Conservation (phyloP, 2,113 vertebrate species). For the Pangasianodon hypophthalmus region DNA sequence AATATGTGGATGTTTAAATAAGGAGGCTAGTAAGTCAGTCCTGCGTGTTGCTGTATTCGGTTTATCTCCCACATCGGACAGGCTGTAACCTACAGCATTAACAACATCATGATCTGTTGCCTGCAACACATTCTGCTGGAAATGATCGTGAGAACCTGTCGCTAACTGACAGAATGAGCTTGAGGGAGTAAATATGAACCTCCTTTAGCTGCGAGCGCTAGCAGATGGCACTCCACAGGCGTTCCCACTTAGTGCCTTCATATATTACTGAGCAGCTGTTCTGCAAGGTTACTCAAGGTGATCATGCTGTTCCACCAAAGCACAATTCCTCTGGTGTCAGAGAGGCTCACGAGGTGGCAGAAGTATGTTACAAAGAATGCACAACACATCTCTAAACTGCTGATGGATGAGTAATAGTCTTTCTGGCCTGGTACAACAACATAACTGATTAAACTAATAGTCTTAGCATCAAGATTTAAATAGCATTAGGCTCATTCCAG, state of each 20-base stretch:
- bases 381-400: background rate
- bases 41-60: background rate
- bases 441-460: background rate
- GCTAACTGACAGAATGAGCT: background rate
- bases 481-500: background rate
- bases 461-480: background rate
- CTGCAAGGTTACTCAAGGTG: conserved; percentile 45
- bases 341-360: background rate
- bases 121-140: background rate
- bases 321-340: background rate
- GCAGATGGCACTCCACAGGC: conserved; percentile 51
- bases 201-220: conserved; percentile 11
- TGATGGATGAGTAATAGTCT: background rate
- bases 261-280: conserved; percentile 40
- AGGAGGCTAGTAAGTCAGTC: background rate
- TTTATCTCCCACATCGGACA: background rate
- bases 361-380: too few relatives aligned
- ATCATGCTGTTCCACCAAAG: background rate
- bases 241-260: conserved; percentile 25
- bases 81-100: background rate
- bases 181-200: background rate
- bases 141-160: background rate
- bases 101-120: background rate
- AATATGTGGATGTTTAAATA: background rate
- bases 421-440: background rate